Evolutionary conservation across 2,888 invertebrate species (phyloP).

Genomic region (Lochmaea capreae): DNA sequence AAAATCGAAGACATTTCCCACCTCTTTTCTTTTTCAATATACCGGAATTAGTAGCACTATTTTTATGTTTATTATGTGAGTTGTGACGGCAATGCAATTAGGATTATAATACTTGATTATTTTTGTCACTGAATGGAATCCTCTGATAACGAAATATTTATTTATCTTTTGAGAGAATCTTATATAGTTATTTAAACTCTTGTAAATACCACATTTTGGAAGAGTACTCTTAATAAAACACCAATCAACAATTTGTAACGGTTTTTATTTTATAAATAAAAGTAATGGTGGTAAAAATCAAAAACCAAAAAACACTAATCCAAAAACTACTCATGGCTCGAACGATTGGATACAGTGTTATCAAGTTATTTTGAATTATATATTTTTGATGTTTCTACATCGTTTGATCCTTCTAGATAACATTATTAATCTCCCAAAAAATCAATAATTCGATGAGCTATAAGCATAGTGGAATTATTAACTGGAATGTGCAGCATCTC

Average conservation of each 20-base stretch:
- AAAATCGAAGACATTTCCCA: slow-evolving; percentile 28
- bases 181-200: no score
- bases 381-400: no score
- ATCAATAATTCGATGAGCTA: slow-evolving; percentile 24
- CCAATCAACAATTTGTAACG: no score
- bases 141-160: neutral
- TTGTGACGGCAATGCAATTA: slow-evolving; percentile 15
- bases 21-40: slow-evolving; percentile 26
- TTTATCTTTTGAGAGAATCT: neutral
- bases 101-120: neutral
- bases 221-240: no score
- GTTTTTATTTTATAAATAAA: no score
- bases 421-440: slow-evolving; percentile 19
- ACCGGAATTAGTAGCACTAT: slow-evolving; percentile 19
- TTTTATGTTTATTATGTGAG: slow-evolving; percentile 15
- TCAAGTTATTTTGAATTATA: no score
- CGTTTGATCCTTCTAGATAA: neutral
- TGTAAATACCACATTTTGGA: no score
- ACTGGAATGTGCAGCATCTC: slow-evolving; percentile 26
- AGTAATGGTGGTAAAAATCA: no score
- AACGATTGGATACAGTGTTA: no score
- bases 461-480: slow-evolving; percentile 24
- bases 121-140: neutral
- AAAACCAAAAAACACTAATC: no score
- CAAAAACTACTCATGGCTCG: no score